Evolutionary conservation across 2,888 invertebrate species (phyloP).

Genomic region (Drosophila paramelanica): DNA sequence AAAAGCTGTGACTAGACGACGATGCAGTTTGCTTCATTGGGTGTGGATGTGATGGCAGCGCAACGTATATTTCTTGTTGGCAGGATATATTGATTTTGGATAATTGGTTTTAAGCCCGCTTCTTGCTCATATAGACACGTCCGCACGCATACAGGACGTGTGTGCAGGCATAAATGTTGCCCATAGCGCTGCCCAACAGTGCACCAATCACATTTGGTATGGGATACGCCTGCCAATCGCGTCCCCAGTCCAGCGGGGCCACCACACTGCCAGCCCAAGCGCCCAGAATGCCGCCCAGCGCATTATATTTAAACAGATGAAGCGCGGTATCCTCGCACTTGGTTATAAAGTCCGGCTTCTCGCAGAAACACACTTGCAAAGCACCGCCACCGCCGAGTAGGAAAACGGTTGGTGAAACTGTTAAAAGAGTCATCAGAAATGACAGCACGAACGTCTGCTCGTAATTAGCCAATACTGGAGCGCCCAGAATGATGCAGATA

Average conservation of each 20-base stretch:
- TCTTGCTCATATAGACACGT: conserved; percentile 82
- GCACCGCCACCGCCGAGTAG: conserved; percentile 84
- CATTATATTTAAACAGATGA: conserved; percentile 84
- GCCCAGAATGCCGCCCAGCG: conserved; percentile 87
- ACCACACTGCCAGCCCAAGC: conserved; percentile 92
- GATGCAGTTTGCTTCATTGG: conserved; percentile 34
- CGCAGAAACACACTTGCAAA: conserved; percentile 84
- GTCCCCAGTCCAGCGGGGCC: conserved; percentile 94
- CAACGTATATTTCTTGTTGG: conserved; percentile 65
- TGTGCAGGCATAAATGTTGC: conserved; percentile 85
- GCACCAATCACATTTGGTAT: conserved; percentile 89
- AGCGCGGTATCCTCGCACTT: conserved; percentile 83
- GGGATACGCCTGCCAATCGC: conserved; percentile 92
- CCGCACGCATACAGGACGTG: conserved; percentile 83
- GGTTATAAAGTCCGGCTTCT: conserved; percentile 83
- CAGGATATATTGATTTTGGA: conserved; percentile 52
- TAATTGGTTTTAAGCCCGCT: conserved; percentile 64
- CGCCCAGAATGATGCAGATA: conserved; percentile 84
- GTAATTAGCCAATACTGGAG: conserved; percentile 84
- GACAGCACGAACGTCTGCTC: conserved; percentile 84
- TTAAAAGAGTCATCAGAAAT: conserved; percentile 82
- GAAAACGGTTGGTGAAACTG: conserved; percentile 84
- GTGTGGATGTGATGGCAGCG: conserved; percentile 65
- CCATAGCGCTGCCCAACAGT: conserved; percentile 86
- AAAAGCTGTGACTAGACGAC: conserved; percentile 72